Conservation (phyloP, 2,888 invertebrate genomes). For the Serrognathus titanus region DNA sequence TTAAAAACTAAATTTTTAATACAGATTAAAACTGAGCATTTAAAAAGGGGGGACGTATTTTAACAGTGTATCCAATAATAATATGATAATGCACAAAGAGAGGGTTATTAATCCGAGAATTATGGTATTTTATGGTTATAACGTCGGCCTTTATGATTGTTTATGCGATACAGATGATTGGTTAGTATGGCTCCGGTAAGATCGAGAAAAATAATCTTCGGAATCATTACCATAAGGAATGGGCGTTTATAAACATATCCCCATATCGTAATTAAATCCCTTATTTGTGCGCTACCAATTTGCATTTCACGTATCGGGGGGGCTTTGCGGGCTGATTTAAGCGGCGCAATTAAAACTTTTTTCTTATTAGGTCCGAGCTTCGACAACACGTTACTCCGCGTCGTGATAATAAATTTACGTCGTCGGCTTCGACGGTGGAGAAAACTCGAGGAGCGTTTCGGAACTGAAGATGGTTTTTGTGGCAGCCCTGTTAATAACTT, state of each 20-base stretch:
- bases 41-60: background rate
- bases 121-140: conserved; percentile 49
- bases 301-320: background rate
- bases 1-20: too few relatives aligned
- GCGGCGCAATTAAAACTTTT: too few relatives aligned
- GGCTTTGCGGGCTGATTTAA: too few relatives aligned
- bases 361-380: too few relatives aligned
- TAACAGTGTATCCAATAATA: conserved; percentile 1
- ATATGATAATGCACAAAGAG: conserved; percentile 1
- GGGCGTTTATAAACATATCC: background rate
- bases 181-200: conserved; percentile 39
- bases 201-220: conserved; percentile 13
- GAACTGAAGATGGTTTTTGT: too few relatives aligned
- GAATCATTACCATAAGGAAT: conserved; percentile 17
- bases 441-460: too few relatives aligned
- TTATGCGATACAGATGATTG: conserved; percentile 51
- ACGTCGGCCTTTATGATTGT: conserved; percentile 50
- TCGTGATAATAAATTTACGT: too few relatives aligned
- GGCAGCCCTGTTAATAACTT: too few relatives aligned
- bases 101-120: conserved; percentile 46
- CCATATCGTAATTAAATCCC: conserved; percentile 1
- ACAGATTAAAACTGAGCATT: too few relatives aligned
- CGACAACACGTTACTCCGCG: too few relatives aligned
- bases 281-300: background rate
- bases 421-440: too few relatives aligned